phyloP scores from a whole-genome alignment of 2,113 vertebrate genomes.

The Pteruthius melanotis region DNA sequence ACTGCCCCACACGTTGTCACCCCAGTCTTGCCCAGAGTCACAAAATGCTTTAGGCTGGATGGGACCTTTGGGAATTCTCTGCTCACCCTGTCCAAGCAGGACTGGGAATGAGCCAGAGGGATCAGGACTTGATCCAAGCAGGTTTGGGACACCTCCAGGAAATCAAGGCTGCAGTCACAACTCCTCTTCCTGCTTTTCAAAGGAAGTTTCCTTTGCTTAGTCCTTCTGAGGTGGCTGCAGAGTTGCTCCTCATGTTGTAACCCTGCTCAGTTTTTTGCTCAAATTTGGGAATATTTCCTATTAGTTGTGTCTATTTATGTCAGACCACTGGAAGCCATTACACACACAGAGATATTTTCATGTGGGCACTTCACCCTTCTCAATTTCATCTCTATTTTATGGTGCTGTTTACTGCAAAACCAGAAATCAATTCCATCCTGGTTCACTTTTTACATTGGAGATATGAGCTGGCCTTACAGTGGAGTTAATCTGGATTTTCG shows the following conservation, averaged over 20 bases:
- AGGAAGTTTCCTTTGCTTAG: not conserved
- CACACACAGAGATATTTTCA: not conserved
- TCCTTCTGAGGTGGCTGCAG: accelerated
- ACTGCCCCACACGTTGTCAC: not conserved
- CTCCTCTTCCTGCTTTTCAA: not conserved
- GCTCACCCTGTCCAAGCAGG: not conserved
- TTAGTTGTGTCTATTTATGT: not conserved
- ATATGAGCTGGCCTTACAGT: not conserved
- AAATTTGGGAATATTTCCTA: not conserved
- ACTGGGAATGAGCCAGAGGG: not conserved
- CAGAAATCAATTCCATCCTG: not conserved
- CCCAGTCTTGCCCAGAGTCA: not conserved
- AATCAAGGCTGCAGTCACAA: not conserved
- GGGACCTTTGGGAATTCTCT: not conserved
- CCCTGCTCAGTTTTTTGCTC: not conserved
- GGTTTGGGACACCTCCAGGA: no score
- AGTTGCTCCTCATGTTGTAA: not conserved
- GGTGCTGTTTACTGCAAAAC: not conserved
- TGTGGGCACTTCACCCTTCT: not conserved
- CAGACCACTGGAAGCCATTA: not conserved
- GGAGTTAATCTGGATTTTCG: not conserved
- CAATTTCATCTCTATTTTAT: not conserved
- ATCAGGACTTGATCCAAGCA: not conserved
- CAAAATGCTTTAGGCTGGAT: not conserved
- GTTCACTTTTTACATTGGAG: not conserved